Base-by-base conservation (phyloP, 1,140 invertebrate genomes). In the Sweltsa coloradensis region DNA sequence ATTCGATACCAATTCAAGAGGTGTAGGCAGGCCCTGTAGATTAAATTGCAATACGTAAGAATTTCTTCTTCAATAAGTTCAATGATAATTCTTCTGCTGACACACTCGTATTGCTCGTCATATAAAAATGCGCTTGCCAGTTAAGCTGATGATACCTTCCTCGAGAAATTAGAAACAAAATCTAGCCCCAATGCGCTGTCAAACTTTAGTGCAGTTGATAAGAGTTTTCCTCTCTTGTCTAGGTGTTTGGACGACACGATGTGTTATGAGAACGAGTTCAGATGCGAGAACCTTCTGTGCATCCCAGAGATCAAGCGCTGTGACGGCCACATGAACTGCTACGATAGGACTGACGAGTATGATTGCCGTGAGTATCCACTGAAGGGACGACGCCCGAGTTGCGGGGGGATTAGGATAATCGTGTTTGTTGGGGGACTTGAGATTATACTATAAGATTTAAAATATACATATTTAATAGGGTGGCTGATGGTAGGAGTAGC, bases 321-420 rank as follows among this genome's bases (percentile, higher is more conserved):
- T 63, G 82, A 89, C 60, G 84, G 85, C 21, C 67, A 75, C 21
- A 74, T 83, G 54, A 81, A 89, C 60, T 89, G 86, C 62, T 83
- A 76, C 51, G 82, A 89, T 58, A 73, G 77, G 58, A 79, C 77
- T n/a, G 85, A 89, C 63, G 85, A 89, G 68, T 67, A 72, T 51
- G 70, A 81, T 62, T 89, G 85, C 60, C 72, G 83, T 87, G 68
- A 74, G 68, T 36, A 4, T 11, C n/a, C n/a, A n/a, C n/a, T n/a
- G n/a, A n/a, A n/a, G n/a, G n/a, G n/a, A n/a, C n/a, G n/a, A n/a
- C n/a, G n/a, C n/a, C n/a, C n/a, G n/a, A n/a, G n/a, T n/a, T n/a
- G n/a, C n/a, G n/a, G n/a, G n/a, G n/a, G n/a, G n/a, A n/a, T n/a
- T n/a, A n/a, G n/a, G n/a, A n/a, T n/a, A n/a, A n/a, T n/a, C n/a